phyloP scores from a whole-genome alignment of 2,113 vertebrate genomes.

The Thermophis baileyi region DNA sequence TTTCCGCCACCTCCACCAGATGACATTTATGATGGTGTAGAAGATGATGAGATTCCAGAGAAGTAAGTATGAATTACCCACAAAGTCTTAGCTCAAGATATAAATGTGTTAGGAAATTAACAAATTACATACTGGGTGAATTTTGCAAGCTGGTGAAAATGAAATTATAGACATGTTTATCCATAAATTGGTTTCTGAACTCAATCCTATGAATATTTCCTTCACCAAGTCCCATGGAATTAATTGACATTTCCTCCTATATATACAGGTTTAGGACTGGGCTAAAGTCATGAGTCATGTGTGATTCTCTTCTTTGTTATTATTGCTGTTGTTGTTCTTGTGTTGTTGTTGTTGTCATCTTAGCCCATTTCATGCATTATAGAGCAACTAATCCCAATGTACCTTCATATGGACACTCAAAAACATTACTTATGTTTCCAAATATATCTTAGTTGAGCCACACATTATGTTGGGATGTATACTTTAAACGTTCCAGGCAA shows the following conservation, averaged over 20 bases:
- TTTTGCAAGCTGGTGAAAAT: background rate
- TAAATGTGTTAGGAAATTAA: background rate
- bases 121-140: background rate
- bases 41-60: conserved; percentile 71
- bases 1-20: conserved; percentile 75
- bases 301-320: background rate
- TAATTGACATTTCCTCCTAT: background rate
- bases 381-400: background rate
- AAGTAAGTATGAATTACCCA: conserved; percentile 66
- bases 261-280: background rate
- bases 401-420: background rate
- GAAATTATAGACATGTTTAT: background rate
- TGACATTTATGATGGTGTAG: conserved; percentile 87
- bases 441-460: background rate
- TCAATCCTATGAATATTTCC: background rate
- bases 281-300: background rate
- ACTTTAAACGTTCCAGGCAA: background rate
- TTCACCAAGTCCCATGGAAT: background rate
- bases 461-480: background rate
- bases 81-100: background rate
- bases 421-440: background rate
- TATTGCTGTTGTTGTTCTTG: background rate
- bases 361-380: background rate
- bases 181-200: background rate
- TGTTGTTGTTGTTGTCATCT: background rate